Evolutionary conservation across 1,140 invertebrate genomes (phyloP).

Genomic region (Neotoxoptera formosana): DNA sequence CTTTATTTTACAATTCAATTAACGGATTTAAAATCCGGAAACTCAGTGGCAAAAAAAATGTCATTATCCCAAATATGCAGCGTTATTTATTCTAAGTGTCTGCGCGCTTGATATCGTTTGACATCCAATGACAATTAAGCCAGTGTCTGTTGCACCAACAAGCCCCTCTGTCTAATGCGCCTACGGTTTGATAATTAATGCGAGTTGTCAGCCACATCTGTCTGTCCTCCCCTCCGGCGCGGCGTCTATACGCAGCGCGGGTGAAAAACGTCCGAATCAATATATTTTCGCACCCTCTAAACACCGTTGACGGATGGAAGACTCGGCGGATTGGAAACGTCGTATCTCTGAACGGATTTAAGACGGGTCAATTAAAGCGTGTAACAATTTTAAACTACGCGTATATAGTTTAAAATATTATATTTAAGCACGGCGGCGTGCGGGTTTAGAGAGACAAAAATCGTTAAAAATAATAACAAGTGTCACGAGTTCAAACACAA

Average conservation of each 20-base stretch:
- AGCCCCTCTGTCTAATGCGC: constrained; percentile 14
- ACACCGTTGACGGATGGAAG: constrained; percentile 38
- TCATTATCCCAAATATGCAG: background rate
- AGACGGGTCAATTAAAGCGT: constrained; percentile 41
- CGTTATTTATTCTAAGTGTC: constrained; percentile 13
- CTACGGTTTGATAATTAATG: constrained; percentile 50
- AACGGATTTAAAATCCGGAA: background rate
- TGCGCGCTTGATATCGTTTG: constrained; percentile 46
- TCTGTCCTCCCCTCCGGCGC: background rate
- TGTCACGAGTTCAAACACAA: background rate
- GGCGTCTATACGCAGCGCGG: constrained; percentile 16
- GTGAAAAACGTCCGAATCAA: constrained; percentile 51
- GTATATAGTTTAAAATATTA: background rate
- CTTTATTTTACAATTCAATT: constrained; percentile 2
- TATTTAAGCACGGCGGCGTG: background rate
- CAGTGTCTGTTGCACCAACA: constrained; percentile 41
- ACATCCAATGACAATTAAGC: constrained; percentile 53
- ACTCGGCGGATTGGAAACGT: constrained; percentile 37
- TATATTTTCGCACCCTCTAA: constrained; percentile 44
- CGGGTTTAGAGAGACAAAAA: background rate
- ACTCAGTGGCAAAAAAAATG: background rate
- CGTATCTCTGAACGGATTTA: constrained; percentile 29
- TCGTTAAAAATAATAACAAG: background rate
- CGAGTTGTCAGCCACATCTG: constrained; percentile 57
- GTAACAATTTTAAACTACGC: background rate